Evolutionary conservation across 2,113 vertebrate species (phyloP).

Genomic region (Rafetus swinhoei): DNA sequence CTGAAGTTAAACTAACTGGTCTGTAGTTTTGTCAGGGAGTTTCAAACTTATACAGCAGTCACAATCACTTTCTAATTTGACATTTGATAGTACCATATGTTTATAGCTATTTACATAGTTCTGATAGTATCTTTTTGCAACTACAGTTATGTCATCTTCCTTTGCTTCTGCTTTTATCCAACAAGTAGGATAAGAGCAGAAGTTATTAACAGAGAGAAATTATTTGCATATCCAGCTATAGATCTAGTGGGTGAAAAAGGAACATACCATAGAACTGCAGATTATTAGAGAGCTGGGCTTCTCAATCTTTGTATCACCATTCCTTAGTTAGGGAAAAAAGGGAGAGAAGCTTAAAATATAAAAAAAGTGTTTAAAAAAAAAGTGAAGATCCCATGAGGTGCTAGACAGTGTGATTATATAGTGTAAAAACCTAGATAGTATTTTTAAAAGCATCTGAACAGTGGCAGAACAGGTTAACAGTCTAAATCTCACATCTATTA

Average conservation of each 20-base stretch:
- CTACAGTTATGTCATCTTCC: rapidly evolving
- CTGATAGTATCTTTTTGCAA: neutral
- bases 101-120: neutral
- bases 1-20: too few relatives aligned
- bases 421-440: neutral
- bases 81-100: neutral
- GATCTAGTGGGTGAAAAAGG: neutral
- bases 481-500: too few relatives aligned
- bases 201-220: rapidly evolving
- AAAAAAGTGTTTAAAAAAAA: neutral
- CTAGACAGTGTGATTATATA: neutral
- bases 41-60: neutral
- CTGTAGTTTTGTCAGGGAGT: too few relatives aligned
- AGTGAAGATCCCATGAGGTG: neutral
- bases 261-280: neutral
- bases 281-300: neutral
- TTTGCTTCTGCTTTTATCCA: neutral
- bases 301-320: neutral
- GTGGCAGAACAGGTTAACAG: too few relatives aligned
- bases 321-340: neutral
- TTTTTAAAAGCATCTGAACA: too few relatives aligned
- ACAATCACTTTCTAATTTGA: neutral
- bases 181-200: neutral
- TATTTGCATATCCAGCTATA: neutral
- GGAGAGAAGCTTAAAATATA: neutral